Evolutionary conservation across 2,113 vertebrate genomes (phyloP), one percentile per base, ranked within the genome.

Genomic region (Entomyzon cyanotis): DNA sequence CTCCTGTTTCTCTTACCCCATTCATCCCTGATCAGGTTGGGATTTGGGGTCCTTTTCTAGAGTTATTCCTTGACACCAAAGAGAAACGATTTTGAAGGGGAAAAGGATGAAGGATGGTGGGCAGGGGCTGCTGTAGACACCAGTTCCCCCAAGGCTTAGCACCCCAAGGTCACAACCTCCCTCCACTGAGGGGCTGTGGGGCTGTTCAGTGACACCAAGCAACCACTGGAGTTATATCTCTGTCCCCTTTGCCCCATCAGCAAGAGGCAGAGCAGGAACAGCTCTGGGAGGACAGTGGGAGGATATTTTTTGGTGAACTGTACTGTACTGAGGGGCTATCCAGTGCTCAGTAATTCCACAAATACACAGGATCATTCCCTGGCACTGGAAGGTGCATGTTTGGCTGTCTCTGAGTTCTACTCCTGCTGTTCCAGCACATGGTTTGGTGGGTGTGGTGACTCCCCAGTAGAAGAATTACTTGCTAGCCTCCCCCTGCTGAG

Each of bases 141-240:
- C 71, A 76, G 4, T 41, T 33, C 55, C 58, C 41, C 50, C 30
- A 28, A 33, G 47, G 19, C 31, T 28, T 27, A 46, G n/a, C 49
- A 42, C 21, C 44, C 78, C 37, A 24, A 37, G 39, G 8, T 30
- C 39, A 46, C 16, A 55, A 44, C 3, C 16, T 9, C 17, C 17
- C 42, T 46, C 30, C 33, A 30, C 41, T 0, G 0, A 22, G 11
- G 4, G 15, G 14, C 44, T 1, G 0, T 15, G 67, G 17, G 33
- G 69, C 18, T 71, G 47, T 44, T 23, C 25, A 33, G 0, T 3
- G 30, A 47, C 1, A n/a, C 8, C 1, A 25, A 56, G 8, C 4
- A 19, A 33, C 11, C 35, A 63, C 3, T 23, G 64, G 35, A 35
- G 35, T 56, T 77, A 24, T 9, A 42, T 42, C 42, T 31, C 30